Evolutionary conservation across 2,888 invertebrate species (phyloP).

Genomic region (Eucriotettix oculatus): DNA sequence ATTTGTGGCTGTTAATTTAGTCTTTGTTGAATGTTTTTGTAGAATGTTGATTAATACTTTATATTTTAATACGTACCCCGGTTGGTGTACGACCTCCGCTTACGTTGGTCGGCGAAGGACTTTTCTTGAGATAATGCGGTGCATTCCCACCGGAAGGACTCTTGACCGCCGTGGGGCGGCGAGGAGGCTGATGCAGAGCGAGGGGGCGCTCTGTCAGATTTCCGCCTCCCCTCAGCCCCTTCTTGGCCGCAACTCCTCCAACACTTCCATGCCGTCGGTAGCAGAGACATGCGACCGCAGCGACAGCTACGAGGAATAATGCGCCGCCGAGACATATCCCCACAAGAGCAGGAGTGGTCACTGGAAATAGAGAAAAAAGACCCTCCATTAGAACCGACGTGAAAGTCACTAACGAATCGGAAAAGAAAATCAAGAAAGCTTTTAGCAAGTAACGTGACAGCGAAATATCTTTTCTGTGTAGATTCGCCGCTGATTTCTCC

Average conservation of each 20-base stretch:
- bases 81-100: conserved; percentile 29
- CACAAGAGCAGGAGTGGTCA: conserved; percentile 37
- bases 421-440: too few species aligned
- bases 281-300: conserved; percentile 47
- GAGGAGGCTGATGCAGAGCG: conserved; percentile 54
- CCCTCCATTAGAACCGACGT: too few species aligned
- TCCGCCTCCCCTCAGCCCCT: conserved; percentile 2
- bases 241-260: background rate
- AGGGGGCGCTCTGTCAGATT: conserved; percentile 11
- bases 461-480: too few species aligned
- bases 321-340: conserved; percentile 44
- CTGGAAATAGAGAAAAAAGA: conserved; percentile 22
- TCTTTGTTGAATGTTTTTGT: too few species aligned
- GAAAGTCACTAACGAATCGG: too few species aligned
- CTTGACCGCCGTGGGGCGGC: conserved; percentile 65
- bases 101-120: conserved; percentile 65
- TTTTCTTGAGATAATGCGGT: conserved; percentile 78
- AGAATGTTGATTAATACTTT: too few species aligned
- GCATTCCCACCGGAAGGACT: conserved; percentile 61
- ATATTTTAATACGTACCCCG: conserved; percentile 23
- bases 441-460: conserved; percentile 19
- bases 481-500: too few species aligned
- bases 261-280: conserved; percentile 29
- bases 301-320: conserved; percentile 38
- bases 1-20: too few species aligned